Evolutionary conservation across 1,140 invertebrate genomes (phyloP).

Genomic region (Aethina tumida): DNA sequence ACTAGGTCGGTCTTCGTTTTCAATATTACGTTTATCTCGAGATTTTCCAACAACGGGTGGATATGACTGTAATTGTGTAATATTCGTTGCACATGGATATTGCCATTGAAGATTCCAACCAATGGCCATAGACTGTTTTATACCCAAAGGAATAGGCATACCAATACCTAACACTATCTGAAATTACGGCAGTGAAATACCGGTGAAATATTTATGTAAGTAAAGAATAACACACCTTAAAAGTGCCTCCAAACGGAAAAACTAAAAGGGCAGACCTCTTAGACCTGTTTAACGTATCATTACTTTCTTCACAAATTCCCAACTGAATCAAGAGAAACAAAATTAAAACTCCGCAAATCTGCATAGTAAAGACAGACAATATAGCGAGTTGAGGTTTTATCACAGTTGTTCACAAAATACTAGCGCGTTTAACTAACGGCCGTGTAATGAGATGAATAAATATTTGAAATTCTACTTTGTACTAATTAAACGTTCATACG

Average conservation of each 20-base stretch:
- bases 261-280: conserved; percentile 6
- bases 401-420: too few species aligned
- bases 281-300: not conserved
- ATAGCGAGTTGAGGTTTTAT: too few species aligned
- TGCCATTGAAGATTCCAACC: conserved; percentile 25
- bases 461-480: too few species aligned
- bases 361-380: too few species aligned
- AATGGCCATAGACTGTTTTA: conserved; percentile 20
- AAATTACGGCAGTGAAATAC: conserved; percentile 9
- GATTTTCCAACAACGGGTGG: conserved; percentile 11
- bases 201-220: not conserved
- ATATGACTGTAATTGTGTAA: conserved; percentile 13
- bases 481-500: too few species aligned
- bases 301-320: not conserved
- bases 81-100: conserved; percentile 14
- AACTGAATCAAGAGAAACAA: not conserved
- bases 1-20: conserved; percentile 4
- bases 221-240: conserved; percentile 1
- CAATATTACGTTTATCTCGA: conserved; percentile 11
- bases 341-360: not conserved
- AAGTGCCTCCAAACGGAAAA: not conserved
- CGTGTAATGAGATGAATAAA: too few species aligned
- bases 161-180: conserved; percentile 19
- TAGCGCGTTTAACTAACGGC: too few species aligned
- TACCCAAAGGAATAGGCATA: conserved; percentile 18